A percentile compares a stretch with the other conserved stretches of the same genome.
These are phyloP conservation scores for Girardinus metallicus DNA, from an alignment of 2,797 vertebrate species.

Conservation along the genomic window DNA sequence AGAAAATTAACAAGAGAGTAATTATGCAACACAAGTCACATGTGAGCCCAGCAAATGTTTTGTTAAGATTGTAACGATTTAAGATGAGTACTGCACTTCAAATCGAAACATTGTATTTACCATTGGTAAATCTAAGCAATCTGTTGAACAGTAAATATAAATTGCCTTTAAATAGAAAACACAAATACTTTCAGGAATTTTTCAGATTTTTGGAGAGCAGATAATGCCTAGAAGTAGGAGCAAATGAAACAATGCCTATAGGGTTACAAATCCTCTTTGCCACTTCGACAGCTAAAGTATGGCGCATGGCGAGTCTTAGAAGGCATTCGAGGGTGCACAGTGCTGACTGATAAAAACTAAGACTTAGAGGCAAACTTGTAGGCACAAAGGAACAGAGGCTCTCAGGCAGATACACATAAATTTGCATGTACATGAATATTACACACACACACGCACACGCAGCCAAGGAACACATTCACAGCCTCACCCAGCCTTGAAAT, in stretches of 20 bases:
- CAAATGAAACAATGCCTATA: constrained; percentile 31
- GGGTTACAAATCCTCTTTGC: constrained; percentile 26
- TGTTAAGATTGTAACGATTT: neutral
- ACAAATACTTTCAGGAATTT: constrained; percentile 15
- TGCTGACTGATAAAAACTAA: constrained; percentile 53
- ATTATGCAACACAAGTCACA: neutral
- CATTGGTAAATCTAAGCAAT: neutral
- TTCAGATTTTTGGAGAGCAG: constrained; percentile 17
- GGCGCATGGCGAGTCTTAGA: constrained; percentile 23
- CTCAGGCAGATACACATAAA: constrained; percentile 61
- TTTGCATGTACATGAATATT: constrained; percentile 69
- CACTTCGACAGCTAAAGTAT: constrained; percentile 35
- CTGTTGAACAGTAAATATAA: neutral
- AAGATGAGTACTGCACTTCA: neutral
- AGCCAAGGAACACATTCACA: constrained; percentile 66
- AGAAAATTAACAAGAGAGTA: neutral
- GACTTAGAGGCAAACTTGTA: constrained; percentile 58
- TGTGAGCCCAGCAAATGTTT: neutral
- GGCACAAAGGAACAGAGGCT: constrained; percentile 64
- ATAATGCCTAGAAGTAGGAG: constrained; percentile 11
- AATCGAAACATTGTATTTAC: neutral
- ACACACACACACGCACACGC: constrained; percentile 34
- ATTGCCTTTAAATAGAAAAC: neutral
- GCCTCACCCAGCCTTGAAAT: constrained; percentile 77
- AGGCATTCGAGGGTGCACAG: constrained; percentile 43